Percentiles rank a stretch among this genome's conserved stretches.
Evolutionary conservation across 2,797 vertebrate genomes (phyloP).

Genomic region (Scarus forsteni): DNA sequence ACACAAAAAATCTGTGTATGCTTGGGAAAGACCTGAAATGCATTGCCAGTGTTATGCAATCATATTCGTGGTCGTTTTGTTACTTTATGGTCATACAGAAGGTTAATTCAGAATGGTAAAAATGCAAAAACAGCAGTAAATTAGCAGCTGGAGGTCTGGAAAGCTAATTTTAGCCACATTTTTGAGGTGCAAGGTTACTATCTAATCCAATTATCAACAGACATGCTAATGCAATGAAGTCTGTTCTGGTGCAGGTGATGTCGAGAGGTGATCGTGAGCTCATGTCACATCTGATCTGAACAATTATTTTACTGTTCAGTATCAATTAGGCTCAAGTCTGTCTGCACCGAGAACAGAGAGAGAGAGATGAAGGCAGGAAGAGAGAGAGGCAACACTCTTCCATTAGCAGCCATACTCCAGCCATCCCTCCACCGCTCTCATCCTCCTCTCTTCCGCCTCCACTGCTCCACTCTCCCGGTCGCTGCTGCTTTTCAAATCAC

Average conservation of each 20-base stretch:
- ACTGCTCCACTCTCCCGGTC: constrained; percentile 11
- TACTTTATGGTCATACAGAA: too few species aligned
- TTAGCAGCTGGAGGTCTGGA: too few species aligned
- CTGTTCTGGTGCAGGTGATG: constrained; percentile 16
- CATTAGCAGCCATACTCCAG: constrained; percentile 30
- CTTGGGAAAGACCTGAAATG: too few species aligned
- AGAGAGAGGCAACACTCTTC: constrained; percentile 17
- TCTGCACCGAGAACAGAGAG: constrained; percentile 6
- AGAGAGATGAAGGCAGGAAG: constrained; percentile 5
- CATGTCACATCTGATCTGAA: constrained; percentile 54
- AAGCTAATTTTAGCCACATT: background rate
- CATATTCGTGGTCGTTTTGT: too few species aligned
- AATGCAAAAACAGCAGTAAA: too few species aligned
- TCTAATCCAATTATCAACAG: constrained; percentile 6
- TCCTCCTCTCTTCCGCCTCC: constrained; percentile 30
- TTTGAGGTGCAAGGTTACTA: background rate
- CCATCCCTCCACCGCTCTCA: constrained; percentile 12
- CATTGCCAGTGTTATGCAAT: too few species aligned
- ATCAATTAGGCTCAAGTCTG: constrained; percentile 55
- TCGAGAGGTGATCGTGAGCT: constrained; percentile 39
- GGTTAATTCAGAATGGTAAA: too few species aligned
- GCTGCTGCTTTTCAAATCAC: constrained; percentile 66
- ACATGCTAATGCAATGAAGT: constrained; percentile 7
- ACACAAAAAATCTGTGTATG: too few species aligned
- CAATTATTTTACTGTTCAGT: constrained; percentile 56